Base-by-base conservation (phyloP, 2,888 invertebrate species). In the Zonitis immaculata region DNA sequence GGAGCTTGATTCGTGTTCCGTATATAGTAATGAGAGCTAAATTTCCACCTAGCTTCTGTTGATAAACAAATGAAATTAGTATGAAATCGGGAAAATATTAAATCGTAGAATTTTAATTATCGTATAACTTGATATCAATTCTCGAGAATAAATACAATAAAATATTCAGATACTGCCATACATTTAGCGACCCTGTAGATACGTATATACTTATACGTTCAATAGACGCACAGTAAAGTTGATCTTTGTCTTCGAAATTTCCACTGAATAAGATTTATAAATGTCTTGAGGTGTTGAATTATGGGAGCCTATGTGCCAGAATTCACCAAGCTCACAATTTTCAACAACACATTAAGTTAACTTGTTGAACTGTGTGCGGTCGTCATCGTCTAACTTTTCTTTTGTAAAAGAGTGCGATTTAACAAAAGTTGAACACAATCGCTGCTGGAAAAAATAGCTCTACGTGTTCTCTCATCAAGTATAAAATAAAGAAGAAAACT, bases 361-460 rank as follows among this genome's bases (percentile, higher is more conserved):
- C 49, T 52, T 52, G 45, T 52, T 52, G 27, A 42, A 26, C 42
- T 42, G 48, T 35, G 7, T 14, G 32, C 6, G 14, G 32, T 14
- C 6, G 8, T 52, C 43, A 32, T 18, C 32, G 42, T 42, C 35
- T 6, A 20, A 42, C 27, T 42, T 28, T 46, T 16, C 16, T 32
- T 39, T 45, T 44, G 22, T n/a, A 32, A 9, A 39, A 42, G 35
- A 42, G 42, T 48, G 20, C 25, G 22, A 35, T 6, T 16, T 44
- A 52, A 52, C 48, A 48, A 52, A 39, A 44, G 45, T 46, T 18
- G 9, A 49, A 54, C 49, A 49, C 49, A 49, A 49, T 54, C 46
- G 14, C 22, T 12, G 16, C 18, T n/a, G n/a, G 27, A 49, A 52
- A 52, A 54, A 49, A 47, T 32, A 49, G 44, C 45, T 47, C 44